Conservation (phyloP, 2,888 invertebrate genomes). For the Drosophila bunnanda region DNA sequence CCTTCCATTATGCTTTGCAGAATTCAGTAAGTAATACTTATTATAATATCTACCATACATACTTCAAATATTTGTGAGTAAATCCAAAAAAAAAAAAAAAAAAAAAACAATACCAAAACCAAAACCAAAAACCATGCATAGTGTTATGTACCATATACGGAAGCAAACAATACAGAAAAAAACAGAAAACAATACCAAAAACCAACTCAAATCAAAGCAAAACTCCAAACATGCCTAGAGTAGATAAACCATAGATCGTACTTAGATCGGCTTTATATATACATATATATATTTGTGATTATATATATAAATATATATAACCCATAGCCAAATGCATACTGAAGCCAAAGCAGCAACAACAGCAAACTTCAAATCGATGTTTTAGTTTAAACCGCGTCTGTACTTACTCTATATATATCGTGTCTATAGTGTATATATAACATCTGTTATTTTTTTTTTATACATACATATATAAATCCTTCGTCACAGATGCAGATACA, state of each 20-base stretch:
- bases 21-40: conserved; percentile 83
- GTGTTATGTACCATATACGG: conserved; percentile 47
- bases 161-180: conserved; percentile 31
- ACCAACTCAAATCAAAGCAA: conserved; percentile 44
- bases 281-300: conserved; percentile 18
- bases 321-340: conserved; percentile 20
- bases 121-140: conserved; percentile 53
- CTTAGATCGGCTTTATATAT: conserved; percentile 35
- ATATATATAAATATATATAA: conserved; percentile 17
- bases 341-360: conserved; percentile 29
- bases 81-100: conserved; percentile 55
- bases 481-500: conserved; percentile 19
- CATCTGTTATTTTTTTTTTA: conserved; percentile 10
- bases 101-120: conserved; percentile 36
- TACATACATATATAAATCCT: conserved; percentile 3
- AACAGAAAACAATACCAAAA: conserved; percentile 51
- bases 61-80: conserved; percentile 78
- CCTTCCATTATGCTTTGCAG: conserved; percentile 82
- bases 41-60: conserved; percentile 70
- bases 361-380: conserved; percentile 48
- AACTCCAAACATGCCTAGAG: conserved; percentile 47
- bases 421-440: conserved; percentile 35
- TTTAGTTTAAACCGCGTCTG: conserved; percentile 43
- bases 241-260: conserved; percentile 50
- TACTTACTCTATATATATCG: conserved; percentile 18